A percentile compares a stretch with the other conserved stretches of the same genome.
phyloP scores from a whole-genome alignment of 30 jellyfish, hydroid and myxozoan species.

The Sanderia malayensis region DNA sequence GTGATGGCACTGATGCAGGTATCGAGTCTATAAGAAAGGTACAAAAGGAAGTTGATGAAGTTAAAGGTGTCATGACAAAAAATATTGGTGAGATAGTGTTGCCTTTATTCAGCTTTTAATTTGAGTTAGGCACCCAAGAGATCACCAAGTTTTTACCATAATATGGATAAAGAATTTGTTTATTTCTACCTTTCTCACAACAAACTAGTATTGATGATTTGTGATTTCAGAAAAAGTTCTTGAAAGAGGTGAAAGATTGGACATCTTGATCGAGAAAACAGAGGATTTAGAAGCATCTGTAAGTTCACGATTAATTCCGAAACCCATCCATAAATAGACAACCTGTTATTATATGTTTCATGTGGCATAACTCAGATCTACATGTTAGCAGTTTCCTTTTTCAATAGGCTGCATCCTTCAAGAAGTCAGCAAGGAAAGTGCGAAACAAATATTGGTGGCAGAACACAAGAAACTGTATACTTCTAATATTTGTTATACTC shows the following conservation, averaged over 20 bases:
- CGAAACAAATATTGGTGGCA: slow-evolving; percentile 83
- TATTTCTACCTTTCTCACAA: too few species aligned
- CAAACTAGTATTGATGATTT: too few species aligned
- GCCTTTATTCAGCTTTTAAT: too few species aligned
- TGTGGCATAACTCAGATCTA: neutral
- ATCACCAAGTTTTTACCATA: too few species aligned
- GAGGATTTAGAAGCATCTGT: slow-evolving; percentile 81
- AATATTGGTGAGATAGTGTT: slow-evolving; percentile 59
- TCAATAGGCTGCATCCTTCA: slow-evolving; percentile 82
- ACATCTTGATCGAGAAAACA: slow-evolving; percentile 73
- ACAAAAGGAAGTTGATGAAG: slow-evolving; percentile 75
- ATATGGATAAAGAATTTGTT: too few species aligned
- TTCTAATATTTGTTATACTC: slow-evolving; percentile 47
- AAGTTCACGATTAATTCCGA: slow-evolving; percentile 13
- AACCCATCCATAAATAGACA: neutral
- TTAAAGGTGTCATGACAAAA: slow-evolving; percentile 79
- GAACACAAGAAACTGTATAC: slow-evolving; percentile 64
- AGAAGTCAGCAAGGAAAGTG: slow-evolving; percentile 40
- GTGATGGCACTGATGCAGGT: slow-evolving; percentile 59
- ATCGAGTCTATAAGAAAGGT: slow-evolving; percentile 37
- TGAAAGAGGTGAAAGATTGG: slow-evolving; percentile 88
- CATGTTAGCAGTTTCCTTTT: neutral
- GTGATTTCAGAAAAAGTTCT: slow-evolving; percentile 67
- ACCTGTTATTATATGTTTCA: neutral
- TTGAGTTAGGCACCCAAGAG: too few species aligned